Evolutionary conservation across 2,888 invertebrate genomes (phyloP).

Genomic region (Neria commutata): DNA sequence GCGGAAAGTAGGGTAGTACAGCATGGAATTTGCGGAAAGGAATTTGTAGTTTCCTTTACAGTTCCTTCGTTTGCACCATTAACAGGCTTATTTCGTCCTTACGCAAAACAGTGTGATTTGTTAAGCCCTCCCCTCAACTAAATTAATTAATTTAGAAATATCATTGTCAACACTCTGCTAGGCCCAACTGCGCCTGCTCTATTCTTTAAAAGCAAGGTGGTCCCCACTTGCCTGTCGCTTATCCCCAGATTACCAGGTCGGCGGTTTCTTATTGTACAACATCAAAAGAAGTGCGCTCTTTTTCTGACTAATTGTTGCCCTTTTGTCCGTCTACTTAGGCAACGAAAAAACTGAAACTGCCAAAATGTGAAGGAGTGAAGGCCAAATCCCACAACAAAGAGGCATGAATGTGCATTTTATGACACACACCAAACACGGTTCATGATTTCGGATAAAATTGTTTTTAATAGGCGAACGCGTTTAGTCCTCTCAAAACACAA

Average conservation of each 20-base stretch:
- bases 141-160: too few relatives aligned
- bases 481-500: slow-evolving; percentile 15
- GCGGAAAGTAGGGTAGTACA: too few relatives aligned
- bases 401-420: slow-evolving; percentile 26
- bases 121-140: too few relatives aligned
- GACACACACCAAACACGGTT: not conserved
- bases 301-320: slow-evolving; percentile 26
- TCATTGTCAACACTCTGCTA: too few relatives aligned
- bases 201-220: too few relatives aligned
- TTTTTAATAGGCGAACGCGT: slow-evolving; percentile 19
- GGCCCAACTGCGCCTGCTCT: too few relatives aligned
- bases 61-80: too few relatives aligned
- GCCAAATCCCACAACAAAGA: slow-evolving; percentile 22
- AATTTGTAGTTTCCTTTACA: too few relatives aligned
- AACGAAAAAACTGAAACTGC: not conserved
- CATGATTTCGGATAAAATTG: slow-evolving; percentile 4
- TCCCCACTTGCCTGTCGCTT: too few relatives aligned
- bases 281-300: slow-evolving; percentile 38
- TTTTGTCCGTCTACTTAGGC: slow-evolving; percentile 30
- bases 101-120: too few relatives aligned
- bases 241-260: slow-evolving; percentile 12
- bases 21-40: too few relatives aligned
- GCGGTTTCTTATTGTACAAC: slow-evolving; percentile 45
- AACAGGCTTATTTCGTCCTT: too few relatives aligned
- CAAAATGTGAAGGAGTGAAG: slow-evolving; percentile 16